A percentile compares a stretch with the other conserved stretches of the same genome.
Evolutionary conservation across 2,797 vertebrate species (phyloP).

Genomic region (Pagetopsis macropterus): DNA sequence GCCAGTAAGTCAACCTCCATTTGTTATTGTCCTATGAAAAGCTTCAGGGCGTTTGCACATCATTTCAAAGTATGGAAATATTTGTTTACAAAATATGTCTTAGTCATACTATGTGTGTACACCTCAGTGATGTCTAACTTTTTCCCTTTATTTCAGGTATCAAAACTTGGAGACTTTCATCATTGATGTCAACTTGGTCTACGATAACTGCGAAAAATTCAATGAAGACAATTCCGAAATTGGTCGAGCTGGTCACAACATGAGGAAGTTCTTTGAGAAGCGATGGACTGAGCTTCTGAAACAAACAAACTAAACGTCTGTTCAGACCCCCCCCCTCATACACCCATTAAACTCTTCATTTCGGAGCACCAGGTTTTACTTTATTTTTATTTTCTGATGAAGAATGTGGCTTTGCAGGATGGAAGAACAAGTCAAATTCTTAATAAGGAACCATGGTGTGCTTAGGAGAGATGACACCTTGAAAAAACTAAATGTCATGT

Average conservation of each 20-base stretch:
- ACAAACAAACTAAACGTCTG: conserved; percentile 88
- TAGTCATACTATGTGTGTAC: too few relatives aligned
- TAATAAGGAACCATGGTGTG: conserved; percentile 60
- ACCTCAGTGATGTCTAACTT: not conserved
- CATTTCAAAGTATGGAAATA: conserved; percentile 34
- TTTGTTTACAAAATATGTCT: not conserved
- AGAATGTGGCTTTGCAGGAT: conserved; percentile 65
- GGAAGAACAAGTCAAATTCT: conserved; percentile 65
- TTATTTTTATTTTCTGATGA: conserved; percentile 52
- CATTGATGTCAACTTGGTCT: conserved; percentile 97
- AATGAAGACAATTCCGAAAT: conserved; percentile 99
- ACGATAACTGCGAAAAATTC: conserved; percentile 99
- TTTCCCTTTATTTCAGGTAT: conserved; percentile 85
- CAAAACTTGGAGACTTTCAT: conserved; percentile 96
- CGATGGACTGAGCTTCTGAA: conserved; percentile 98
- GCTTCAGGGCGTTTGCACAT: not conserved
- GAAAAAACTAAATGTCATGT: conserved; percentile 61
- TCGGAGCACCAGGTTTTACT: conserved; percentile 68
- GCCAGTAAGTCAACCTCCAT: conserved; percentile 90
- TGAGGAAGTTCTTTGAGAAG: conserved; percentile 99
- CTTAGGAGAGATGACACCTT: conserved; percentile 64
- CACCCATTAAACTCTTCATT: conserved; percentile 64
- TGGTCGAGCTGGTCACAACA: conserved; percentile 97
- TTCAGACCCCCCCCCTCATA: conserved; percentile 45
- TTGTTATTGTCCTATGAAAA: conserved; percentile 24